A percentile compares a stretch with the other conserved stretches of the same genome.
Conservation (phyloP, 1,140 invertebrate genomes). For the Paralvinella palmiformis region DNA sequence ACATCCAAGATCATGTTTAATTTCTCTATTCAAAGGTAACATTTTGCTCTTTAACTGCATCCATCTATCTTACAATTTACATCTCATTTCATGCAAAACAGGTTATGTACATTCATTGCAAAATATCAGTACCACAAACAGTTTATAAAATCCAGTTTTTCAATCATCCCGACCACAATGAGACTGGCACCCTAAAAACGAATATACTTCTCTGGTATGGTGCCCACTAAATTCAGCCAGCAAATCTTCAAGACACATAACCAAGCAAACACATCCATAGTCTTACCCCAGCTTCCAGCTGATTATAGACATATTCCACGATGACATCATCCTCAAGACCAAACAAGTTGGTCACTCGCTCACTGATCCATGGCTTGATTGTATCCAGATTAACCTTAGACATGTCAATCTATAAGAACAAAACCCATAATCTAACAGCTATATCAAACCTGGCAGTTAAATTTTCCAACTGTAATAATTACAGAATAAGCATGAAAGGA, state of each 20-base stretch:
- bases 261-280: background rate
- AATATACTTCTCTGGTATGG: too few species aligned
- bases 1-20: too few species aligned
- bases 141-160: too few species aligned
- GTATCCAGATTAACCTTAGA: slow-evolving; percentile 95
- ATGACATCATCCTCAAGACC: slow-evolving; percentile 93
- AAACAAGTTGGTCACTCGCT: slow-evolving; percentile 89
- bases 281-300: slow-evolving; percentile 68
- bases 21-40: too few species aligned
- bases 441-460: background rate
- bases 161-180: too few species aligned
- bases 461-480: background rate
- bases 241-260: background rate
- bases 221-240: background rate
- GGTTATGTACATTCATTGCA: too few species aligned
- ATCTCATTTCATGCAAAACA: too few species aligned
- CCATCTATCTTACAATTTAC: too few species aligned
- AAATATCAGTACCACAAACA: too few species aligned
- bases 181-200: too few species aligned
- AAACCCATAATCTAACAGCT: background rate
- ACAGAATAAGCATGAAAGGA: background rate
- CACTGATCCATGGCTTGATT: slow-evolving; percentile 97
- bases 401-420: slow-evolving; percentile 82
- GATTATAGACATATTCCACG: slow-evolving; percentile 97
- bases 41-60: too few species aligned